Evolutionary conservation across 2,113 vertebrate genomes (phyloP).

Genomic region (Barbus barbus): DNA sequence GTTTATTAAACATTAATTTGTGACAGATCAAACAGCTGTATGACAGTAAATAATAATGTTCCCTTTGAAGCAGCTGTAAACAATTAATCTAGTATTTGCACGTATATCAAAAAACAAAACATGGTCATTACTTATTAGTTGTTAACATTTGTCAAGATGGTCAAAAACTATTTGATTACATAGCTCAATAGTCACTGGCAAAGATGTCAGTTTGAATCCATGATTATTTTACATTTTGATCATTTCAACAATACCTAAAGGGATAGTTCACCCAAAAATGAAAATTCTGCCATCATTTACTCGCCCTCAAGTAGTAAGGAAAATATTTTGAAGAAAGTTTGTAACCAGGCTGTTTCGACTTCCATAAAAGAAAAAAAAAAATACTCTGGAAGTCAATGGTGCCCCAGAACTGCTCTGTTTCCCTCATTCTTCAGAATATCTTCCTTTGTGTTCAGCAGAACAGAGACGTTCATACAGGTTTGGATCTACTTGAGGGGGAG

Average conservation of each 20-base stretch:
- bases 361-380: too few species aligned
- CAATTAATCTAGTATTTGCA: not conserved
- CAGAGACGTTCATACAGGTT: too few species aligned
- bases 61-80: conserved; percentile 16
- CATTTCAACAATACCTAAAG: not conserved
- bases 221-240: not conserved
- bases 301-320: too few species aligned
- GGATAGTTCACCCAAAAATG: too few species aligned
- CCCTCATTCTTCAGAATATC: too few species aligned
- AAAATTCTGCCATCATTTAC: too few species aligned
- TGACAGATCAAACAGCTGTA: not conserved
- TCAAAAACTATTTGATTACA: not conserved
- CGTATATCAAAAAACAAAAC: not conserved
- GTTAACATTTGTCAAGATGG: not conserved
- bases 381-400: too few species aligned
- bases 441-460: too few species aligned
- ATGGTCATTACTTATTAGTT: not conserved
- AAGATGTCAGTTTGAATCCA: not conserved
- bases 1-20: not conserved
- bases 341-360: too few species aligned
- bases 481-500: too few species aligned
- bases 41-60: not conserved
- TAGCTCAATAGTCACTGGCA: not conserved
- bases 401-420: too few species aligned
- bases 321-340: too few species aligned